Base-by-base conservation (phyloP, 2,113 vertebrate species). In the Pampusana beccarii region DNA sequence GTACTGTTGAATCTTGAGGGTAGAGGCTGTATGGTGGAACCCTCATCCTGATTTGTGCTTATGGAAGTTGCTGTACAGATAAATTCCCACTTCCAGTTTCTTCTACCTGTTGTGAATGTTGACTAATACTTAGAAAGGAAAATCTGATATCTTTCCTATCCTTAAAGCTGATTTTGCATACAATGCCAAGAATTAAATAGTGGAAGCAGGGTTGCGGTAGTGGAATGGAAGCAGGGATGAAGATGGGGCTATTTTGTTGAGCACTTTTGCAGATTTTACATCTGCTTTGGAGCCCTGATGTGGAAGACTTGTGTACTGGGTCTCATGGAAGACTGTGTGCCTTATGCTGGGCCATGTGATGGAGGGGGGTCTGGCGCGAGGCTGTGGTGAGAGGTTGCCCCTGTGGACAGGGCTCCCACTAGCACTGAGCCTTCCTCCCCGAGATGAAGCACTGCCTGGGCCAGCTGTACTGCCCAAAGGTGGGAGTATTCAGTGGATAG, bases 271-370 rank as follows among this genome's bases (percentile, higher is more conserved):
- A 19, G n/a, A 28, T 44, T 40, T 82, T 56, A 67, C 4, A 6
- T 53, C 18, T 69, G 17, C 38, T 80, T 13, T 56, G 54, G 42
- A 80, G 34, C 31, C 14, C 31, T 70, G 64, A n/a, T 8, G 1
- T 2, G 40, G n/a, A 25, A 83, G 58, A 31, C 10, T 8, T 5
- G 5, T 7, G 44, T 8, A 5, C 5, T 83, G 50, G 29, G 24
- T 19, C 5, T 10, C 29, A 5, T 0, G 13, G 38, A 81, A 36
- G 15, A 14, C 19, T 6, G 0, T 26, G 28, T 74, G 56, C 25
- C 6, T 78, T 64, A 1, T 23, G n/a, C 40, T 62, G 46, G 58
- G 11, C 36, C 0, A 0, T 18, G 25, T 7, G 56, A 11, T 19
- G 0, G 0, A 31, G 18, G 20, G 66, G 9, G 38, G 13, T 62